Evolutionary conservation across 2,888 invertebrate genomes (phyloP).

Genomic region (Agapostemon virescens): DNA sequence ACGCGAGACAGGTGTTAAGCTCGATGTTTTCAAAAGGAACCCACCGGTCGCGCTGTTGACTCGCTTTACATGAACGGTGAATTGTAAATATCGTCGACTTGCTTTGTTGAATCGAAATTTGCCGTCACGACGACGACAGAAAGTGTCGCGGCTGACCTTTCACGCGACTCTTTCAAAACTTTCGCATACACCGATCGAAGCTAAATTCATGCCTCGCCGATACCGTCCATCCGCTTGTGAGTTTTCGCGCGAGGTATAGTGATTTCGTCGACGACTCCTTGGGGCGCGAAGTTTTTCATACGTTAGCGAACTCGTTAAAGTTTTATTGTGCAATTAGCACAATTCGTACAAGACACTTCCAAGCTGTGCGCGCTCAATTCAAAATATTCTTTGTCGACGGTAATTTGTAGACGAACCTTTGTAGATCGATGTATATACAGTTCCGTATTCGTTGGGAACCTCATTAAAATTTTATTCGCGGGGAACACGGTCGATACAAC

Average conservation of each 20-base stretch:
- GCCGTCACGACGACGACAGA: background rate
- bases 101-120: slow-evolving; percentile 18
- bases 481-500: background rate
- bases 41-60: background rate
- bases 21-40: slow-evolving; percentile 4
- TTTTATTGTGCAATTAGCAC: background rate
- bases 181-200: slow-evolving; percentile 2
- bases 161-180: slow-evolving; percentile 30
- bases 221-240: background rate
- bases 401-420: background rate
- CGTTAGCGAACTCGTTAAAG: background rate
- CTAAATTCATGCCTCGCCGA: slow-evolving; percentile 12
- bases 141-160: slow-evolving; percentile 33
- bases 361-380: background rate
- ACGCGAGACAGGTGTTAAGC: background rate
- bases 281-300: background rate
- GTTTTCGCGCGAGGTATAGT: background rate
- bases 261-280: background rate
- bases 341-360: background rate
- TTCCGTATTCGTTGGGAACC: background rate
- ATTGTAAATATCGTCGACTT: slow-evolving; percentile 3
- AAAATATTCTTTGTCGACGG: background rate
- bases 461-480: background rate
- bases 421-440: background rate
- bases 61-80: background rate